Conservation (phyloP, 2,113 vertebrate species). For the Perca flavescens region DNA sequence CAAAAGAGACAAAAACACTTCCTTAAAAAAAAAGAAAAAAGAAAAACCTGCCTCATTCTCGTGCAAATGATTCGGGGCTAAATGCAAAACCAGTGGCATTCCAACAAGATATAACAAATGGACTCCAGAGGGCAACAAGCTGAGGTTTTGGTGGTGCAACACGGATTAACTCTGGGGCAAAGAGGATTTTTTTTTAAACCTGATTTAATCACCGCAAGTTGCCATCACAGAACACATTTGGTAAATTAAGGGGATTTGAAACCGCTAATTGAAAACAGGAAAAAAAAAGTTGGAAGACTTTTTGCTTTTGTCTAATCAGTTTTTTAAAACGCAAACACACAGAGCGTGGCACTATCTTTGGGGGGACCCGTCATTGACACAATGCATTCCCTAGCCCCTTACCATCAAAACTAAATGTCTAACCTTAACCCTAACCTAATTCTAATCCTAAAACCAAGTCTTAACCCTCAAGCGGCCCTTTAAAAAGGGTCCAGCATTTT, state of each 20-base stretch:
- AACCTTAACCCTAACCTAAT: too few relatives aligned
- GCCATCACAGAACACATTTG: background rate
- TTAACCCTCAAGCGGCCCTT: too few relatives aligned
- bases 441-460: too few relatives aligned
- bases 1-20: constrained; percentile 46
- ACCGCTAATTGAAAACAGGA: background rate
- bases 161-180: constrained; percentile 58
- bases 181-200: constrained; percentile 29
- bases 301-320: background rate
- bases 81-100: constrained; percentile 70
- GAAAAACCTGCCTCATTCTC: constrained; percentile 50
- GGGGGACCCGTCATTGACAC: too few relatives aligned
- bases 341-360: too few relatives aligned
- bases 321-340: too few relatives aligned
- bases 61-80: constrained; percentile 72
- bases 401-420: too few relatives aligned
- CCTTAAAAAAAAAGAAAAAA: constrained; percentile 19
- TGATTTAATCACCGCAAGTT: constrained; percentile 16
- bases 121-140: constrained; percentile 48
- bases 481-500: too few relatives aligned
- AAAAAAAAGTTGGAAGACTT: background rate
- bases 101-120: constrained; percentile 55
- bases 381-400: too few relatives aligned
- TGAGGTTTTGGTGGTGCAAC: constrained; percentile 36
- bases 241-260: background rate